Percentiles rank a stretch among this genome's conserved stretches.
phyloP scores from a whole-genome alignment of 2,888 invertebrate genomes.

The Orchesellides sinensis region DNA sequence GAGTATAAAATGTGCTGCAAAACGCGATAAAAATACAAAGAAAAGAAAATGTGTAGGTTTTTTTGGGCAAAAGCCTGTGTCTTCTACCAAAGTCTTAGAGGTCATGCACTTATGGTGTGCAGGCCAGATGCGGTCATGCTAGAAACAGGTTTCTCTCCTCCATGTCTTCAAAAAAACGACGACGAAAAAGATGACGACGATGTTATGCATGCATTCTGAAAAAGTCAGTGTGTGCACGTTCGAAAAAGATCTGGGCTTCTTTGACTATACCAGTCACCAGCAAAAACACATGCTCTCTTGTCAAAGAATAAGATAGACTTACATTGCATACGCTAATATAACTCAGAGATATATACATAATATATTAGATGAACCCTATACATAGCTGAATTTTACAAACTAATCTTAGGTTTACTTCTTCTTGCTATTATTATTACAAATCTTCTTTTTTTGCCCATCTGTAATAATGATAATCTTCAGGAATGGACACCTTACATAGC shows the following conservation, averaged over 20 bases:
- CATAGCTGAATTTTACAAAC: constrained; percentile 25
- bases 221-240: constrained; percentile 38
- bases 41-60: constrained; percentile 71
- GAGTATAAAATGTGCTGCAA: constrained; percentile 65
- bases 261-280: constrained; percentile 2
- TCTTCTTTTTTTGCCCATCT: constrained; percentile 62
- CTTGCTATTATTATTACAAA: constrained; percentile 55
- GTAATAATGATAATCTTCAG: constrained; percentile 57
- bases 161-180: constrained; percentile 57
- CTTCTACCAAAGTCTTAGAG: constrained; percentile 74
- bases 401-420: constrained; percentile 52
- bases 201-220: constrained; percentile 45
- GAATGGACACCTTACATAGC: constrained; percentile 54
- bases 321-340: constrained; percentile 51
- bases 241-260: constrained; percentile 40
- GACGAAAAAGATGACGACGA: constrained; percentile 57
- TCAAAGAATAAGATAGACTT: constrained; percentile 44
- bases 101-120: constrained; percentile 75
- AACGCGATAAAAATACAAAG: constrained; percentile 73
- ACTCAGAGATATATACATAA: constrained; percentile 21
- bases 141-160: constrained; percentile 74
- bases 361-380: too few species aligned
- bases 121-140: constrained; percentile 76
- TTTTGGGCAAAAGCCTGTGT: constrained; percentile 72
- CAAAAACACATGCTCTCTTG: constrained; percentile 53